These are phyloP conservation scores for Agonopterix subpropinquella DNA, from an alignment of 2,888 invertebrate species.

Conservation along the genomic window DNA sequence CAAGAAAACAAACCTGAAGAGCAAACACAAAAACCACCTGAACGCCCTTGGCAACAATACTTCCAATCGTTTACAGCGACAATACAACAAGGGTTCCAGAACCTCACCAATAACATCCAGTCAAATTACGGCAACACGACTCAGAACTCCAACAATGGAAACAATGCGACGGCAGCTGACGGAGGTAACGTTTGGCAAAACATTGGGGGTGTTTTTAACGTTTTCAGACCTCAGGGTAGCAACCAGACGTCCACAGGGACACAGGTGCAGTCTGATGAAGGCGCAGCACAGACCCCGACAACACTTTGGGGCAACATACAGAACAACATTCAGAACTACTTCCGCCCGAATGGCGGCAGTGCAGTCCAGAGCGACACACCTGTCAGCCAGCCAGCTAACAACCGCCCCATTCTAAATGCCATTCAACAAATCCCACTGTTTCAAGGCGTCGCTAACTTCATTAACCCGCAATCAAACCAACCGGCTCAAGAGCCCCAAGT, in stretches of 20 bases:
- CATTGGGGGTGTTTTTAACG: conserved; percentile 16
- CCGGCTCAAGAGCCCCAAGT: conserved; percentile 8
- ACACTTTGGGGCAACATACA: conserved; percentile 15
- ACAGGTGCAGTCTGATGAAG: background rate
- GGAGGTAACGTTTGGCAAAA: conserved; percentile 9
- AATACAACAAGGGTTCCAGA: conserved; percentile 11
- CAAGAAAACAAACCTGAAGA: conserved; percentile 22
- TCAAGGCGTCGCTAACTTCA: conserved; percentile 21
- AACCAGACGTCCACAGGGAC: background rate
- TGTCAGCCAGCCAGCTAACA: conserved; percentile 12
- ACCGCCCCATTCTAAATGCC: conserved; percentile 35
- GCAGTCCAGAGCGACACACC: conserved; percentile 21
- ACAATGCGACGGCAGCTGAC: conserved; percentile 1
- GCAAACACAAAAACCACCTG: conserved; percentile 9
- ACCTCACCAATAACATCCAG: conserved; percentile 12
- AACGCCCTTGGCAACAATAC: conserved; percentile 1
- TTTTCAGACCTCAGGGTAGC: conserved; percentile 12
- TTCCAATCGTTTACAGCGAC: conserved; percentile 3
- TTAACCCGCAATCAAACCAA: conserved; percentile 13
- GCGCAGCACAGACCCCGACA: conserved; percentile 9
- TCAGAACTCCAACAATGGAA: conserved; percentile 3
- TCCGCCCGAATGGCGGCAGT: conserved; percentile 4
- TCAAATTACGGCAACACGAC: background rate
- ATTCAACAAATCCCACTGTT: conserved; percentile 34
- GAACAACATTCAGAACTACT: conserved; percentile 5